These are phyloP conservation scores for Eledone cirrhosa DNA, from an alignment of 2,888 invertebrate genomes.

Conservation along the genomic window DNA sequence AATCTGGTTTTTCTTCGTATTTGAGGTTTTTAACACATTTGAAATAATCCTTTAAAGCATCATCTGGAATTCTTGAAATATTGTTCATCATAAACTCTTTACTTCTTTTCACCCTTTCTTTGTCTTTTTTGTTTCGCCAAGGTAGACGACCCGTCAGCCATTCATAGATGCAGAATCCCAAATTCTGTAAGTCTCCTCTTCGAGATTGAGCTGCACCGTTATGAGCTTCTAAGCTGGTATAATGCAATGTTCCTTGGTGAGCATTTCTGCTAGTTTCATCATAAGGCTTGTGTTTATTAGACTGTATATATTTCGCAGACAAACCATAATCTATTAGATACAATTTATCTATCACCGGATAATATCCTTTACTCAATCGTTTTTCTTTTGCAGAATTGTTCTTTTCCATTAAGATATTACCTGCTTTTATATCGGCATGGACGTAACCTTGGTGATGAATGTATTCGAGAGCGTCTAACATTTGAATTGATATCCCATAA, in stretches of 20 bases:
- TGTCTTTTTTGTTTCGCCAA: slow-evolving; percentile 78
- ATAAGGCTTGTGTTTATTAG: slow-evolving; percentile 83
- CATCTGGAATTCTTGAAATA: neutral
- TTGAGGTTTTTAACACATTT: slow-evolving; percentile 73
- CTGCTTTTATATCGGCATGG: slow-evolving; percentile 97
- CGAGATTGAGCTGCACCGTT: slow-evolving; percentile 77
- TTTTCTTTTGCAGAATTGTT: slow-evolving; percentile 37
- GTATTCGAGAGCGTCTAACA: slow-evolving; percentile 91
- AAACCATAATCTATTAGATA: slow-evolving; percentile 85
- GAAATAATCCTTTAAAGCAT: neutral
- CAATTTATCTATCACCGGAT: slow-evolving; percentile 59
- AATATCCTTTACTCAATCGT: slow-evolving; percentile 36
- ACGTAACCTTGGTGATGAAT: slow-evolving; percentile 91
- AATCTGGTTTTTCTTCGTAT: slow-evolving; percentile 81
- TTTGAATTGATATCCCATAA: slow-evolving; percentile 81
- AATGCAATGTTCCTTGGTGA: slow-evolving; percentile 96
- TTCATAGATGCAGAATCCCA: slow-evolving; percentile 92
- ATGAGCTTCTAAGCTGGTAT: slow-evolving; percentile 95
- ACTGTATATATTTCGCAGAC: slow-evolving; percentile 73
- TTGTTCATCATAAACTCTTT: slow-evolving; percentile 37
- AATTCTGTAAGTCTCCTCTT: slow-evolving; percentile 93
- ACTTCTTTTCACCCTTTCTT: slow-evolving; percentile 69
- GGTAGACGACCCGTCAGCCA: slow-evolving; percentile 91
- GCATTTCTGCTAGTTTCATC: slow-evolving; percentile 88
- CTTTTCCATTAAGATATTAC: slow-evolving; percentile 87